Conservation (phyloP, 2,113 vertebrate species). For the Elephas maximus region DNA sequence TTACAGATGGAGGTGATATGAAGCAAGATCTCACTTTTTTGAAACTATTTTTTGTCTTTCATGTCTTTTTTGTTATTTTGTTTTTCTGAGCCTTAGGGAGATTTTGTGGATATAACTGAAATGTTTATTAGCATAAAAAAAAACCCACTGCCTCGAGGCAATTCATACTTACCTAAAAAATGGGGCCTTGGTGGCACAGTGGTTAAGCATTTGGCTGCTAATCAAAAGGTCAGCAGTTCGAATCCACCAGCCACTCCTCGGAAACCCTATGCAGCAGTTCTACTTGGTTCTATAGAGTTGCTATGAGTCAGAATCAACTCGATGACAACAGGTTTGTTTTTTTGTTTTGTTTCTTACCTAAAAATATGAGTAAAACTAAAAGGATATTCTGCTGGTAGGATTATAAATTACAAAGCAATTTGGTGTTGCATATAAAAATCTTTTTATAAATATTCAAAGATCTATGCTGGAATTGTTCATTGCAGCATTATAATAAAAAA, state of each 20-base stretch:
- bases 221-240: too few species aligned
- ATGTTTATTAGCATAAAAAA: not conserved
- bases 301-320: too few species aligned
- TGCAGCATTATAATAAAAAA: not conserved
- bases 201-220: too few species aligned
- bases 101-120: not conserved
- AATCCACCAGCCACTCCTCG: too few species aligned
- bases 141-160: too few species aligned
- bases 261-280: too few species aligned
- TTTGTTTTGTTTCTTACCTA: not conserved
- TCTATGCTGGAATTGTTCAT: not conserved
- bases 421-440: not conserved
- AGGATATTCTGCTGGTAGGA: not conserved
- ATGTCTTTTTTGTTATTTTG: not conserved
- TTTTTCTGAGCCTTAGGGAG: not conserved
- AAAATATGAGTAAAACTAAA: constrained; percentile 43
- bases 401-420: constrained; percentile 49
- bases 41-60: constrained; percentile 33
- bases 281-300: too few species aligned
- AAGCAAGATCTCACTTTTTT: not conserved
- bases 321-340: too few species aligned
- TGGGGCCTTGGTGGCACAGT: too few species aligned
- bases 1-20: not conserved
- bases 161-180: not conserved
- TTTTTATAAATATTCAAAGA: constrained; percentile 6